These are phyloP conservation scores for Ernsta delagoae DNA, from an alignment of 2,888 invertebrate species.

Conservation along the genomic window DNA sequence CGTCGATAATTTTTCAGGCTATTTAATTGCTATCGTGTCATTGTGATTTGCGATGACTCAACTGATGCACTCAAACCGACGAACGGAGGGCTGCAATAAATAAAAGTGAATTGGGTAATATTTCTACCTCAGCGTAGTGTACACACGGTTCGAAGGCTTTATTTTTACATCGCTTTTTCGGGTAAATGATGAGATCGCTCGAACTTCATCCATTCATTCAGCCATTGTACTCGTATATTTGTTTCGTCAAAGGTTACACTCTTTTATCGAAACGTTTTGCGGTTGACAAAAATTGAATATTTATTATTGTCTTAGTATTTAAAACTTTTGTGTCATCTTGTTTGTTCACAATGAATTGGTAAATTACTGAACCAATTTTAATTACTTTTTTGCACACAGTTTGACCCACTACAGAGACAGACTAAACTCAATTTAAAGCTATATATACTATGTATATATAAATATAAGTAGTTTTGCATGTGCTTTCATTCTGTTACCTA, in stretches of 20 bases:
- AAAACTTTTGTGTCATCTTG: too few relatives aligned
- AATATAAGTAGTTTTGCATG: too few relatives aligned
- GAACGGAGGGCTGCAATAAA: constrained; percentile 15
- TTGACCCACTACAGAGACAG: too few relatives aligned
- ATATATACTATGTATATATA: too few relatives aligned
- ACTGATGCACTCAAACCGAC: constrained; percentile 17
- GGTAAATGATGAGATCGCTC: constrained; percentile 12
- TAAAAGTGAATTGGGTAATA: constrained; percentile 17
- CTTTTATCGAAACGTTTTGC: neutral
- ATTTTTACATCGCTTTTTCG: constrained; percentile 17
- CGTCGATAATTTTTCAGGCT: constrained; percentile 9
- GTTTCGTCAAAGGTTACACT: neutral
- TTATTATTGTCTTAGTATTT: too few relatives aligned
- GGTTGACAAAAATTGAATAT: neutral
- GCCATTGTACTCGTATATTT: constrained; percentile 6
- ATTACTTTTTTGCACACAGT: too few relatives aligned
- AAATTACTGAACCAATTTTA: too few relatives aligned
- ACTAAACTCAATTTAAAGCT: too few relatives aligned
- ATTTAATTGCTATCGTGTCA: neutral
- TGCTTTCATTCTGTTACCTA: too few relatives aligned
- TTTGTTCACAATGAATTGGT: too few relatives aligned
- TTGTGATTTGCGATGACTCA: constrained; percentile 7
- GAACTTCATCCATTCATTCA: constrained; percentile 11
- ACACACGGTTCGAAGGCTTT: constrained; percentile 16
- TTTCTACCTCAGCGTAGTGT: constrained; percentile 13